Base-by-base conservation (phyloP, 1,140 invertebrate genomes). In the Hypothenemus hampei region DNA sequence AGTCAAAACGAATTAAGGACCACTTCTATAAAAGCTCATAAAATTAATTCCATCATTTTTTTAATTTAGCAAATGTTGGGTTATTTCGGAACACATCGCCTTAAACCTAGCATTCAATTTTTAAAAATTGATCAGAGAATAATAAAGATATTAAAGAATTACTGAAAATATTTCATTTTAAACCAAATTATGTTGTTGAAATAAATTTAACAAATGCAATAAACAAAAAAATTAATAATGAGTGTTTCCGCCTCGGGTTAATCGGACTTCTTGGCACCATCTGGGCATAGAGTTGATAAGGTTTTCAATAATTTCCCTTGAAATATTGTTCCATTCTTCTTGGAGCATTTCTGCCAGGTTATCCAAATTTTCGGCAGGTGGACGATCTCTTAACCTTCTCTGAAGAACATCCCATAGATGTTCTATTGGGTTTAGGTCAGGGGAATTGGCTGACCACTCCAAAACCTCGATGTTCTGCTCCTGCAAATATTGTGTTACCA, bases 321-420 rank as follows among this genome's bases (percentile, higher is more conserved):
- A 8, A 4, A 36, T 41, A 21, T 2, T 41, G 7, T 41, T 20
- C 39, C 18, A 21, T 23, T 41, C 16, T 21, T 3, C 39, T 6
- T 18, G 18, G 16, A 41, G 18, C 21, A 41, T 41, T 1, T 41
- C 7, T 41, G 18, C 3, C 10, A 21, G 39, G 10, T 41, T 10
- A 23, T 20, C 39, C 16, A 39, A 39, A 39, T 39, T 39, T 39
- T 39, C n/a, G 4, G 36, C n/a, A 19, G 1, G 2, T 4, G n/a
- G 4, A 19, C 36, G 36, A 39, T 4, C n/a, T 16, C 15, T 36
- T 36, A 36, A 5, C 35, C 35, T 36, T 36, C 35, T 36, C 15
- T 36, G 8, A 41, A 41, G 39, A 23, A 21, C 18, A 41, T 41
- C 18, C 39, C 39, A 41, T 3, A 41, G 20, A 41, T 41, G 39